Base-by-base conservation (phyloP, 2,888 invertebrate species). In the Rhimphoctona megacephalus region DNA sequence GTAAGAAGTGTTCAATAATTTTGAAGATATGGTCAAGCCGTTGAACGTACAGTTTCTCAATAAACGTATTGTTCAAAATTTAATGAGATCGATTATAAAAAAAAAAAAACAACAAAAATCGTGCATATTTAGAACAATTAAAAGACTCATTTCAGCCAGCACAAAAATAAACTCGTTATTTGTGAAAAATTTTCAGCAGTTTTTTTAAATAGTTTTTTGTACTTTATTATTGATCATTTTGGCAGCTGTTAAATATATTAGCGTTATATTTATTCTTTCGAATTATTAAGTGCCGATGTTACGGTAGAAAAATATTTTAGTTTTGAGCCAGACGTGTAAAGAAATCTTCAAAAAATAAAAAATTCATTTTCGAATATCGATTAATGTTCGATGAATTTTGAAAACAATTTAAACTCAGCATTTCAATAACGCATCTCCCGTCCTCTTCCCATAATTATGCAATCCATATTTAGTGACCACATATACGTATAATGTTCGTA, bases 381-480 rank as follows among this genome's bases (percentile, higher is more conserved):
- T 61, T 17, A 61, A 17, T 61, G 30, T 61, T 61, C 30, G 6
- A 61, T 30, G 30, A 61, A 61, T 61, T 61, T 25, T 30, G 61
- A 30, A 61, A 17, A 30, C 61, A 61, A 30, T 61, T 61, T 30
- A 17, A 17, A 30, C 61, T 6, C 30, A 61, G 30, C 61, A 61
- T 61, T 30, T 61, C 61, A 61, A 61, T 61, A 61, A 30, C 30
- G 30, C 11, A 4, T 6, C 17, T 7, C 30, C 17, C 61, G 1
- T 30, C 25, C 49, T 46, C 69, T 22, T 7, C 14, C n/a, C 25
- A 19, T 43, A 39, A 67, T 67, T 67, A 67, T 36, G 36, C 19
- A n/a, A 66, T 66, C 36, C 66, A 36, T 39, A 39, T 66, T 67
- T 67, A 39, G 66, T 39, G 11, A 36, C 9, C 39, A 67, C 36